These are phyloP conservation scores for Cliona cf. orientalis DNA, from an alignment of 37 sponge, comb jelly and placozoan genomes.

Conservation along the genomic window DNA sequence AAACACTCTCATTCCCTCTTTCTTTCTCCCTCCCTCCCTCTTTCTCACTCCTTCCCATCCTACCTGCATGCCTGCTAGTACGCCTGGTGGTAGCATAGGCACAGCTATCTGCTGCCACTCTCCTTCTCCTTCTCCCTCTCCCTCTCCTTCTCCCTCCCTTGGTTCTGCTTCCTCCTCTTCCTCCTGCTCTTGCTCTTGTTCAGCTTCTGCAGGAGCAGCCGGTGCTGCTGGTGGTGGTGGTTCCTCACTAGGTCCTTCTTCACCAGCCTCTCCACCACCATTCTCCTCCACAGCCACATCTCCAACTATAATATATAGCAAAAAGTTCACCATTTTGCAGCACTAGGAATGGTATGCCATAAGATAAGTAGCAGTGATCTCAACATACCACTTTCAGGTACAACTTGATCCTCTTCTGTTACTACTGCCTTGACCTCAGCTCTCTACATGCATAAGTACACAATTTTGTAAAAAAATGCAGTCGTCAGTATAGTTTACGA, in stretches of 20 bases:
- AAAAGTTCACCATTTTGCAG: background rate
- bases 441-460: too few species aligned
- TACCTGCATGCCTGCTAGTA: too few species aligned
- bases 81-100: background rate
- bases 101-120: slow-evolving; percentile 12
- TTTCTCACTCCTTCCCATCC: slow-evolving; percentile 1
- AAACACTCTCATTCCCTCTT: too few species aligned
- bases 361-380: too few species aligned
- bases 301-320: background rate
- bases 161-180: slow-evolving; percentile 30
- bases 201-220: background rate
- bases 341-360: too few species aligned
- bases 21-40: too few species aligned
- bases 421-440: too few species aligned
- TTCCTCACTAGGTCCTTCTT: background rate
- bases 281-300: background rate
- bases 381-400: too few species aligned
- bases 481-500: too few species aligned
- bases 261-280: background rate
- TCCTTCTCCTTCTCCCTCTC: slow-evolving; percentile 3
- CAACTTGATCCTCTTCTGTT: too few species aligned
- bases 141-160: slow-evolving; percentile 7
- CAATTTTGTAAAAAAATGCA: too few species aligned
- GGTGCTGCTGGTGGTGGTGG: background rate
- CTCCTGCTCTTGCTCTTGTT: background rate